Base-by-base conservation (phyloP, 2,888 invertebrate genomes). In the Pyrocoelia pectoralis region DNA sequence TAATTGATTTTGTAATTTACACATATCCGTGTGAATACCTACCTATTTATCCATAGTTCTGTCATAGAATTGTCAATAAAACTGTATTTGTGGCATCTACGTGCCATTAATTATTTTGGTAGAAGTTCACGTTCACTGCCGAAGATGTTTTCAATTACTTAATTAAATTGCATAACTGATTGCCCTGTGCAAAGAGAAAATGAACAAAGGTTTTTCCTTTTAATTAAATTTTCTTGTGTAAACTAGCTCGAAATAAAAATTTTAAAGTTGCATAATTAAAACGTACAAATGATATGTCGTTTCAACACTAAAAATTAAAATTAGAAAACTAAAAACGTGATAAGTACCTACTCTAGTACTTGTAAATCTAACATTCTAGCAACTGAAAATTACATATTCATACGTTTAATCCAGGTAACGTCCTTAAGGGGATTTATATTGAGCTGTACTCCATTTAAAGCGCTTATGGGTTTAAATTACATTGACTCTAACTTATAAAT, bases 391-490 rank as follows among this genome's bases (percentile, higher is more conserved):
- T 56, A 57, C 46, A 18, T 62, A 62, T 62, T 62, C 62, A 62
- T 62, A 56, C 51, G 56, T 48, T 52, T 62, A 62, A 62, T 62
- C 62, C 54, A 62, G 62, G 62, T 57, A 62, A 46, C 46, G 56
- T 57, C 38, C 62, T 52, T 52, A 57, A 46, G 57, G 61, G 52
- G 41, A 51, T 61, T 61, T 46, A 33, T 46, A 56, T 41, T 38
- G 38, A 19, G 49, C 28, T 52, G 24, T 38, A 51, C 46, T 52
- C 46, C 24, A 57, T 56, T 19, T 19, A 38, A 28, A 28, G 48
- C 60, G 46, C 29, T 51, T 52, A 51, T 46, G 17, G 8, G n/a
- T 46, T 46, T 46, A n/a, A 18, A 17, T 46, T 10, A 46, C 46
- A 17, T 18, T 13, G 13, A n/a, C 13, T 41, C 14, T 14, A 14